These are phyloP conservation scores for Eristalis tenax DNA, from an alignment of 2,888 invertebrate genomes.

Conservation along the genomic window DNA sequence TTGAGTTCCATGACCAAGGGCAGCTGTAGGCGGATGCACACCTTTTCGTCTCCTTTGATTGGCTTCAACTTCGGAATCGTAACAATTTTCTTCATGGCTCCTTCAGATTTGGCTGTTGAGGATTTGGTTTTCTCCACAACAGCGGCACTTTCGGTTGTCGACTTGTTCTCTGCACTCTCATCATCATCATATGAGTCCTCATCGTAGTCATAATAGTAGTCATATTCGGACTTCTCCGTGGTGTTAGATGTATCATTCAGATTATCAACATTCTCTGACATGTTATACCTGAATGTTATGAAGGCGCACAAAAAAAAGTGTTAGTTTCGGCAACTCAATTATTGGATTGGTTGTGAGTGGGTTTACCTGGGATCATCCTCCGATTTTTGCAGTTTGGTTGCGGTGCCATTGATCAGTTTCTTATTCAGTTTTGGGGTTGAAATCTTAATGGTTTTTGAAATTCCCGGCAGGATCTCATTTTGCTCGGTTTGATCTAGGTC, in stretches of 20 bases:
- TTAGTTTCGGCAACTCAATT: not conserved
- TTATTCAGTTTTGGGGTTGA: conserved; percentile 76
- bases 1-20: not conserved
- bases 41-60: conserved; percentile 75
- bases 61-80: conserved; percentile 73
- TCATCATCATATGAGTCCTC: conserved; percentile 76
- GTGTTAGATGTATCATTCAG: conserved; percentile 71
- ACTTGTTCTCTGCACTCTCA: conserved; percentile 70
- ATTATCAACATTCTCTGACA: conserved; percentile 74
- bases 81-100: conserved; percentile 73
- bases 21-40: conserved; percentile 1
- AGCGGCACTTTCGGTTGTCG: conserved; percentile 61
- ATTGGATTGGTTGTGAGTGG: conserved; percentile 74
- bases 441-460: conserved; percentile 74
- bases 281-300: conserved; percentile 75
- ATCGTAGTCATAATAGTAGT: conserved; percentile 76
- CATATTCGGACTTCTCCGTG: conserved; percentile 76
- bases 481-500: conserved; percentile 71
- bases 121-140: conserved; percentile 73
- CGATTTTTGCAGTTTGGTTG: conserved; percentile 72
- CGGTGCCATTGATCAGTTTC: conserved; percentile 72
- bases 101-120: conserved; percentile 59
- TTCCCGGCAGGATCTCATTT: conserved; percentile 74
- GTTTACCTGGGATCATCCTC: conserved; percentile 76
- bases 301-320: not conserved